These are phyloP conservation scores for Parauchenoglanis punctatus DNA, from an alignment of 2,797 vertebrate species.

Conservation along the genomic window DNA sequence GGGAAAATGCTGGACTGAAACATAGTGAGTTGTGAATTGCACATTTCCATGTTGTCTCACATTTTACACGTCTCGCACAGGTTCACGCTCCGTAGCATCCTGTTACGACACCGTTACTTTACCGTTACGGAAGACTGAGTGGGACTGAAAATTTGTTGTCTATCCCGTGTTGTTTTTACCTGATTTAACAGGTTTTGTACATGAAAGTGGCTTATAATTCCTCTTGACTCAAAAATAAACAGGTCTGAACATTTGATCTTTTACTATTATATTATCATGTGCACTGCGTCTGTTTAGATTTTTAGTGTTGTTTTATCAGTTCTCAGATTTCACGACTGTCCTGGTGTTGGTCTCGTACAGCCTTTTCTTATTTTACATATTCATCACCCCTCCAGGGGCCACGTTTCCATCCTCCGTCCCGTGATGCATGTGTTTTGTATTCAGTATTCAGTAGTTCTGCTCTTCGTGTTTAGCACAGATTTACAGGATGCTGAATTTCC, in stretches of 20 bases:
- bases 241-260: too few species aligned
- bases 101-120: too few species aligned
- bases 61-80: too few species aligned
- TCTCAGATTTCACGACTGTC: background rate
- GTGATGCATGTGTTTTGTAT: background rate
- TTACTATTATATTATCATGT: background rate
- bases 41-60: background rate
- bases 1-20: too few species aligned
- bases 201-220: background rate
- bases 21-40: too few species aligned
- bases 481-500: background rate
- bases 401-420: background rate
- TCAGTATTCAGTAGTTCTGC: background rate
- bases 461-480: background rate
- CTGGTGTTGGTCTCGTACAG: background rate
- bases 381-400: background rate
- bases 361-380: background rate
- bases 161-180: too few species aligned
- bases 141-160: too few species aligned
- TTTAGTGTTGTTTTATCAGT: background rate
- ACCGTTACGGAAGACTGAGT: too few species aligned
- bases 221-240: background rate
- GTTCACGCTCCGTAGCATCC: too few species aligned
- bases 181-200: too few species aligned
- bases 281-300: background rate